These are phyloP conservation scores for Sebastes cheni DNA, from an alignment of 2,797 vertebrate genomes.

Conservation along the genomic window DNA sequence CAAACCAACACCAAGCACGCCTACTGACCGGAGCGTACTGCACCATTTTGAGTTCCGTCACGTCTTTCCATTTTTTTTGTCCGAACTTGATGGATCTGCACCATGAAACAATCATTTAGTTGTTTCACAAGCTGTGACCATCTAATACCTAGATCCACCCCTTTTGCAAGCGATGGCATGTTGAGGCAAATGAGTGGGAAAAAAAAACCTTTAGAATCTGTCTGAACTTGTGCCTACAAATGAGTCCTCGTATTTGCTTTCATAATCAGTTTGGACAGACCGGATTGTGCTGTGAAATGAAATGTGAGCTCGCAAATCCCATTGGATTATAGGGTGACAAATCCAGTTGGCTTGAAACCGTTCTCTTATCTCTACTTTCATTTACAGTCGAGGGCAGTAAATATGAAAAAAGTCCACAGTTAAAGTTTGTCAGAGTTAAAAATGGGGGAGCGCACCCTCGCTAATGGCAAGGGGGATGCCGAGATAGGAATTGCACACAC, in stretches of 20 bases:
- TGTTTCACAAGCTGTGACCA: neutral
- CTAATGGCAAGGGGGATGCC: conserved; percentile 10
- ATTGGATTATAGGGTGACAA: conserved; percentile 55
- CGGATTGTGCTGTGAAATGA: conserved; percentile 56
- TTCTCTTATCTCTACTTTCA: conserved; percentile 48
- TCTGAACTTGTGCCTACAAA: conserved; percentile 30
- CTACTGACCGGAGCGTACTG: too few relatives aligned
- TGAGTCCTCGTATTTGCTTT: conserved; percentile 45
- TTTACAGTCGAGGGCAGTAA: conserved; percentile 42
- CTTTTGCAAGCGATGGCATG: neutral
- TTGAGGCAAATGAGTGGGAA: neutral
- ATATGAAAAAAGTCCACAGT: conserved; percentile 33
- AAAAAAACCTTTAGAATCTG: neutral
- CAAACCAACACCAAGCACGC: too few relatives aligned
- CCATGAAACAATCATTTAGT: neutral
- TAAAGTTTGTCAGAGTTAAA: conserved; percentile 48
- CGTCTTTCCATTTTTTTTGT: too few relatives aligned
- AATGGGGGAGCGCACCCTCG: neutral
- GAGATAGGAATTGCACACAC: conserved; percentile 18
- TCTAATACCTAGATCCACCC: neutral
- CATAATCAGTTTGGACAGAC: conserved; percentile 55
- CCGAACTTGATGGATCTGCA: neutral
- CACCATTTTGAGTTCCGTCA: too few relatives aligned
- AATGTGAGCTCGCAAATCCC: conserved; percentile 57
- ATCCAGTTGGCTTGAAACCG: conserved; percentile 46